These are phyloP conservation scores for Barnardius zonarius DNA, from an alignment of 2,113 vertebrate genomes.

Conservation along the genomic window DNA sequence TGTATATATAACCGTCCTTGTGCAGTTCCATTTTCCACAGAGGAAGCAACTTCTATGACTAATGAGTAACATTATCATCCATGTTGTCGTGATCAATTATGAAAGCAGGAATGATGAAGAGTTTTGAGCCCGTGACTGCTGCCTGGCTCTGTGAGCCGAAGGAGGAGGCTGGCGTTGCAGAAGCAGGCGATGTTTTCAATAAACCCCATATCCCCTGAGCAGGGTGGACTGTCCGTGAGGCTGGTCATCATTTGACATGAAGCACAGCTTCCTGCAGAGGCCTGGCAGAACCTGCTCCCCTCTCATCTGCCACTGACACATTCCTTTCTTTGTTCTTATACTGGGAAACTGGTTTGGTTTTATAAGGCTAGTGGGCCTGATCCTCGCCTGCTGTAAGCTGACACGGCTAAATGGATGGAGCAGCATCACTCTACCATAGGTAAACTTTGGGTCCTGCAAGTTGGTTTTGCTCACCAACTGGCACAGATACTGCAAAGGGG, in stretches of 20 bases:
- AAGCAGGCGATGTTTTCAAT: not conserved
- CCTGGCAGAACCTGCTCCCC: not conserved
- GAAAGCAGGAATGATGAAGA: not conserved
- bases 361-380: not conserved
- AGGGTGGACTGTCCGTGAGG: not conserved
- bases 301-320: fast-evolving
- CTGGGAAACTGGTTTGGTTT: fast-evolving
- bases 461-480: not conserved
- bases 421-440: not conserved
- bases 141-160: fast-evolving
- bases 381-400: not conserved
- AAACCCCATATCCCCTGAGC: not conserved
- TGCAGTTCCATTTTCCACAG: not conserved
- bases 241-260: not conserved
- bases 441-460: not conserved
- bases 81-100: not conserved
- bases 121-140: not conserved
- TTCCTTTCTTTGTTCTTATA: not conserved
- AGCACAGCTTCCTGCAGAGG: not conserved
- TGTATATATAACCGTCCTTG: not conserved
- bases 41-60: not conserved
- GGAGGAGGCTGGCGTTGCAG: not conserved
- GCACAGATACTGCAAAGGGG: not conserved
- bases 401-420: not conserved
- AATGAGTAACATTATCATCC: not conserved